phyloP scores from a whole-genome alignment of 2,888 invertebrate genomes.

The Microchrysa polita region DNA sequence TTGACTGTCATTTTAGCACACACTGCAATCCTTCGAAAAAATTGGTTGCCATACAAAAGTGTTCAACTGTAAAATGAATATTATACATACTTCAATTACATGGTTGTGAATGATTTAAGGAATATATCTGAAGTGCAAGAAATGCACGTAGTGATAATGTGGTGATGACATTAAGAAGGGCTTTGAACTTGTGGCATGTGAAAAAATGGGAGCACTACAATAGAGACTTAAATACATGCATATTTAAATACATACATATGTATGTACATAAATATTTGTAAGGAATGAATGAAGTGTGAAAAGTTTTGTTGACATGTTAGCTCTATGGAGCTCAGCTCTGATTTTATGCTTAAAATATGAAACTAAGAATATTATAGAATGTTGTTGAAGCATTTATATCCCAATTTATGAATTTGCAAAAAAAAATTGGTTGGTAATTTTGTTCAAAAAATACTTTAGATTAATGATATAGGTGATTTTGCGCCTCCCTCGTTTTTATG shows the following conservation, averaged over 20 bases:
- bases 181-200: constrained; percentile 35
- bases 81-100: not conserved
- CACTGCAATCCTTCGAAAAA: not conserved
- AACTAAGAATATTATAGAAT: too few relatives aligned
- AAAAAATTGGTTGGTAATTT: too few relatives aligned
- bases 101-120: constrained; percentile 3
- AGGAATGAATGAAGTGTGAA: constrained; percentile 26
- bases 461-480: too few relatives aligned
- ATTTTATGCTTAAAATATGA: too few relatives aligned
- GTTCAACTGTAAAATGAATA: constrained; percentile 32
- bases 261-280: not conserved
- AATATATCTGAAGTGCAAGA: constrained; percentile 38
- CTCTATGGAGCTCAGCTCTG: too few relatives aligned
- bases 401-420: too few relatives aligned
- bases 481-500: too few relatives aligned
- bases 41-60: not conserved
- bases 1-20: not conserved
- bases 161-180: constrained; percentile 33
- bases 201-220: constrained; percentile 23
- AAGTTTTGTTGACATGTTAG: constrained; percentile 10
- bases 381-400: too few relatives aligned
- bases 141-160: too few relatives aligned
- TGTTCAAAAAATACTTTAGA: too few relatives aligned
- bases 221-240: too few relatives aligned
- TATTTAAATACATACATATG: too few relatives aligned